Percentiles rank a stretch among this genome's conserved stretches.
Conservation (phyloP, 2,797 vertebrate genomes). For the Falco novaeseelandiae region DNA sequence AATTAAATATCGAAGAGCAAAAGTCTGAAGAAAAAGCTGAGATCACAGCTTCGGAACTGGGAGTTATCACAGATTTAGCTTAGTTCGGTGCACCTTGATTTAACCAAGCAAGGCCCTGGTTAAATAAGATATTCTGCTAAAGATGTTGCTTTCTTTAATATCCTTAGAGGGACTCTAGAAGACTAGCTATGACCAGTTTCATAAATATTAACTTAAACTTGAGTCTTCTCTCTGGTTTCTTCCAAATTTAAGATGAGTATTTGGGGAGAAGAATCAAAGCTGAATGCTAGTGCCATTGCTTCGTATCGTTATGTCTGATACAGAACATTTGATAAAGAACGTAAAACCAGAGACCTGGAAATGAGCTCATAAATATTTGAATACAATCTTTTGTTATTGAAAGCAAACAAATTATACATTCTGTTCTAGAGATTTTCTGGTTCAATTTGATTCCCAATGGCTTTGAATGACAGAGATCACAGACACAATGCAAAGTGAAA, state of each 20-base stretch:
- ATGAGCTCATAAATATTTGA: not conserved
- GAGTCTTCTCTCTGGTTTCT: not conserved
- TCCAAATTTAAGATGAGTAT: not conserved
- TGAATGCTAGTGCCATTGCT: accelerated
- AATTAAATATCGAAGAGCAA: not conserved
- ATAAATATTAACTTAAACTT: not conserved
- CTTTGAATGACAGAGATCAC: not conserved
- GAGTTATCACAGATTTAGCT: not conserved
- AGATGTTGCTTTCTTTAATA: not conserved
- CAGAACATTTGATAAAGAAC: not conserved
- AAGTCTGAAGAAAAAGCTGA: not conserved
- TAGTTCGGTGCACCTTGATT: not conserved
- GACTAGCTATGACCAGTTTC: not conserved
- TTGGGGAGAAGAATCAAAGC: not conserved
- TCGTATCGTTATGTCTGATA: not conserved
- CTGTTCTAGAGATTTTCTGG: not conserved
- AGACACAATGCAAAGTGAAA: not conserved
- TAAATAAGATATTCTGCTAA: not conserved
- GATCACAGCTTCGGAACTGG: not conserved
- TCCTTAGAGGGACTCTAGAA: not conserved
- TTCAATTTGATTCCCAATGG: not conserved
- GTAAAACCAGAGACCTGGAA: not conserved
- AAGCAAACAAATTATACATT: not conserved
- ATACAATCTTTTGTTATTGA: not conserved
- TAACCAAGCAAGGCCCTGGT: not conserved